phyloP scores from a whole-genome alignment of 2,113 vertebrate species.

The Zingel zingel region DNA sequence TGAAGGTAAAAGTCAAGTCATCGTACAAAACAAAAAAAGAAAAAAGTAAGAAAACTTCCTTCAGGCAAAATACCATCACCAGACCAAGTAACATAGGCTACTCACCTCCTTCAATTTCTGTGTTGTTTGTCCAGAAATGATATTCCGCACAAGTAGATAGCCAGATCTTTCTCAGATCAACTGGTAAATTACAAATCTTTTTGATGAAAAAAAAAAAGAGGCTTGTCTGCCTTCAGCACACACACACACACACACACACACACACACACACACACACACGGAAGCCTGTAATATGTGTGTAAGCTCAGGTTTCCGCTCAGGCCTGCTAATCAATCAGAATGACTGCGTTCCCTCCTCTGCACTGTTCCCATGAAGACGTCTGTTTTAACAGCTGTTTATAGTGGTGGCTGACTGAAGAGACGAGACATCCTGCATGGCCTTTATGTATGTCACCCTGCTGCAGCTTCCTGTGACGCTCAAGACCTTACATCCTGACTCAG shows the following conservation, averaged over 20 bases:
- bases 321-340: conserved; percentile 27
- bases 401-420: conserved; percentile 31
- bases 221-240: neutral
- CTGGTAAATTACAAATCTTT: conserved; percentile 9
- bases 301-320: conserved; percentile 26
- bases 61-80: neutral
- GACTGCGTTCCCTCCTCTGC: conserved; percentile 27
- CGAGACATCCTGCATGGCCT: conserved; percentile 42
- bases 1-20: neutral
- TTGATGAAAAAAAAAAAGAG: neutral
- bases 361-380: conserved; percentile 31
- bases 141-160: neutral
- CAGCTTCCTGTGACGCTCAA: conserved; percentile 73
- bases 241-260: neutral
- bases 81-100: neutral
- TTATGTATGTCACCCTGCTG: conserved; percentile 43
- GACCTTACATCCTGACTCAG: conserved; percentile 35
- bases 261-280: neutral
- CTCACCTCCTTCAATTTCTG: conserved; percentile 47
- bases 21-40: neutral
- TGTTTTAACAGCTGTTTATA: conserved; percentile 60
- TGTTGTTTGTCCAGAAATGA: neutral
- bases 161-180: neutral
- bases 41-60: neutral
- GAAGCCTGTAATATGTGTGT: neutral